phyloP scores from a whole-genome alignment of 2,113 vertebrate species.

The Panthera uncia region DNA sequence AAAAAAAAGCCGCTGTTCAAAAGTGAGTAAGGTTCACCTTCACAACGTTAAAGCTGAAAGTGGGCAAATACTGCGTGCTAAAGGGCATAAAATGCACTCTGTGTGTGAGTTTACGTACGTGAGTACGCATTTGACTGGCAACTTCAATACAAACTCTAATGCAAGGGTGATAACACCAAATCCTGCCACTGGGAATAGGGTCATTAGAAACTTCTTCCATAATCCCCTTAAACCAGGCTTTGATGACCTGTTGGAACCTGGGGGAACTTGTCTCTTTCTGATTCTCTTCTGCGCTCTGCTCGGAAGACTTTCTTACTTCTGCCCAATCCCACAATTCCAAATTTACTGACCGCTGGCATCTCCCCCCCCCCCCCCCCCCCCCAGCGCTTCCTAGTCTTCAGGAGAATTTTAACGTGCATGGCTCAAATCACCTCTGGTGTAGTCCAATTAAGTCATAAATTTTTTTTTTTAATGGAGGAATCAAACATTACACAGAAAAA shows the following conservation, averaged over 20 bases:
- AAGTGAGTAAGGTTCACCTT: background rate
- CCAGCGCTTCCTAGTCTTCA: background rate
- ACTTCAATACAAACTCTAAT: slow-evolving; percentile 21
- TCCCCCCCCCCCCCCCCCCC: background rate
- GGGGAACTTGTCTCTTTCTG: background rate
- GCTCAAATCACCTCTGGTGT: background rate
- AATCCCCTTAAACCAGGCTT: background rate
- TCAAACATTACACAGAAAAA: background rate
- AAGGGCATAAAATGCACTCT: background rate
- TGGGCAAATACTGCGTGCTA: background rate
- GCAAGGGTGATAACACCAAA: slow-evolving; percentile 6
- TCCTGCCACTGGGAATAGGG: background rate
- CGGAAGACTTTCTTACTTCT: background rate
- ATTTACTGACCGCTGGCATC: background rate
- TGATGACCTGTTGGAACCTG: background rate
- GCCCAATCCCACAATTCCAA: background rate
- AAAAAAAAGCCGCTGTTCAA: background rate
- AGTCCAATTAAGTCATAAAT: background rate
- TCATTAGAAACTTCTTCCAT: slow-evolving; percentile 9
- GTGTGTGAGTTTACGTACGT: background rate
- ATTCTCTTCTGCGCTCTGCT: background rate
- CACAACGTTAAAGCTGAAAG: background rate
- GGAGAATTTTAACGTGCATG: background rate
- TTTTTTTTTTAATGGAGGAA: background rate
- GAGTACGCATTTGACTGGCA: background rate